Base-by-base conservation (phyloP, 2,888 invertebrate genomes). In the Rhynchonema sp. region DNA sequence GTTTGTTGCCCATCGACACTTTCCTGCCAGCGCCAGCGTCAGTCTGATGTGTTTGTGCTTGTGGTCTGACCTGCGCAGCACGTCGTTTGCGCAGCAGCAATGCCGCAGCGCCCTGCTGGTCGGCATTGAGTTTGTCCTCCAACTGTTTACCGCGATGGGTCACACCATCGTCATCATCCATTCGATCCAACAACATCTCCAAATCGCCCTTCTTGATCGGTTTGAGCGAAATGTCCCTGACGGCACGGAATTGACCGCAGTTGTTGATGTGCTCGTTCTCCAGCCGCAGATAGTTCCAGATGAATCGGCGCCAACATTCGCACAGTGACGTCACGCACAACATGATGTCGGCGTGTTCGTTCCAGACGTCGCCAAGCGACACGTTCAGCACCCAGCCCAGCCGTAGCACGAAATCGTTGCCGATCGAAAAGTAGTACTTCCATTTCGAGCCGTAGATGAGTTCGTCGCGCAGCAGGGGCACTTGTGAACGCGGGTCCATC, bases 211-310 rank as follows among this genome's bases (percentile, higher is more conserved):
- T 87, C 76, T 90, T 86, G 56, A 91, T 81, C 1, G 91, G 91
- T 54, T 89, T 90, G 57, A 92, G 88, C 0, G 88, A 89, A 58
- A 98, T 98, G 76, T 98, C 98, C 3, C 98, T 79, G 0, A 98
- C 96, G 13, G 98, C 98, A 70, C 98, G 80, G 80, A 98, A 98
- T 78, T 80, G 77, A 74, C 98, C 94, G 78, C 96, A 96, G 78
- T 98, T 99, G 78, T 98, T 98, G 52, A 98, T 79, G 75, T 98
- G 98, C 74, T 98, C 98, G 79, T 98, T 98, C 78, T 98, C 98
- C 70, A 98, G 75, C 0, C 98, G 94, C 80, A 98, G 94, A 77
- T 90, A 98, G 77, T 98, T 98, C 98, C 98, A 98, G 56, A 98
- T 83, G 77, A 96, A 98, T 60, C 96, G 82, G 71, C 80, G 63